Conservation (phyloP, 2,888 invertebrate species). For the Cryptosula pallasiana region DNA sequence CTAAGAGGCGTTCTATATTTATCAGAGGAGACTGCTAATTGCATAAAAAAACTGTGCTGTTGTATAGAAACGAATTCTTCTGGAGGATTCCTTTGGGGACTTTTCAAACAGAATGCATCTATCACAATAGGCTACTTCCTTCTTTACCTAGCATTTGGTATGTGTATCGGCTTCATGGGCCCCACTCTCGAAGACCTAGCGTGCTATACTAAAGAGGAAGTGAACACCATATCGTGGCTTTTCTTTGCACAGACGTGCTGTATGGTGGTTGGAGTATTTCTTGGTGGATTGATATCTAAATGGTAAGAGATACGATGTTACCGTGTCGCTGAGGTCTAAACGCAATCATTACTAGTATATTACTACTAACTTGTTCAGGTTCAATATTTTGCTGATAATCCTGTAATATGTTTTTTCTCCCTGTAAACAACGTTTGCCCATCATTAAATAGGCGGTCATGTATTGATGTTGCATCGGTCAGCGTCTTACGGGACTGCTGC, state of each 20-base stretch:
- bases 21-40: neutral
- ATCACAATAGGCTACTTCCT: constrained; percentile 53
- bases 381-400: too few relatives aligned
- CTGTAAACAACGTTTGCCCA: too few relatives aligned
- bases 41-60: neutral
- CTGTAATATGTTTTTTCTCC: too few relatives aligned
- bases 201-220: constrained; percentile 53
- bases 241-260: constrained; percentile 55
- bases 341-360: too few relatives aligned
- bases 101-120: constrained; percentile 51
- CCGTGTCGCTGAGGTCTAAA: too few relatives aligned
- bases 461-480: too few relatives aligned
- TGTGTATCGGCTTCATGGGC: constrained; percentile 57
- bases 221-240: constrained; percentile 55
- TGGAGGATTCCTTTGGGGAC: constrained; percentile 29
- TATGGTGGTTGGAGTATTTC: constrained; percentile 55
- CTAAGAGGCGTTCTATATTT: neutral
- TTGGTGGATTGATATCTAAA: constrained; percentile 51
- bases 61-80: neutral
- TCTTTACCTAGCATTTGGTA: constrained; percentile 56
- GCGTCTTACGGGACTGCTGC: too few relatives aligned
- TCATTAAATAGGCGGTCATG: too few relatives aligned
- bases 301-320: too few relatives aligned
- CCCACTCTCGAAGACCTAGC: constrained; percentile 56
- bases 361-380: too few relatives aligned